Evolutionary conservation across 2,888 invertebrate genomes (phyloP).

Genomic region (Pseudoips prasinana): DNA sequence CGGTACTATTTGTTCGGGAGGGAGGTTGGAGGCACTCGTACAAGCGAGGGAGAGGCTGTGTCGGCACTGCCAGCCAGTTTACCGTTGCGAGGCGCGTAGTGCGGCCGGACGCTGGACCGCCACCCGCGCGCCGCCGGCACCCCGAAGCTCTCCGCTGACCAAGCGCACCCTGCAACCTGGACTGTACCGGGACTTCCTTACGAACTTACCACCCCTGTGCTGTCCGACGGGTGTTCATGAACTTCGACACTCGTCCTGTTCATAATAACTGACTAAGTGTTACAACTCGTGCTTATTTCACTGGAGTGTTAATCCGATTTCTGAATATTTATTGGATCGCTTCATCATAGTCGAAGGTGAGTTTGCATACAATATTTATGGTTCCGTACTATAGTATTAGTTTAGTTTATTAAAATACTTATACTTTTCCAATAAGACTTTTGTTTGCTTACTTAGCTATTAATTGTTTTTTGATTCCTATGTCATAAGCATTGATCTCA

Average conservation of each 20-base stretch:
- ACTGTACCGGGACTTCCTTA: conserved; percentile 43
- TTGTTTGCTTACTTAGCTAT: too few relatives aligned
- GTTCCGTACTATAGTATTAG: too few relatives aligned
- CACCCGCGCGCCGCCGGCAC: conserved; percentile 75
- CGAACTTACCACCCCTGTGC: conserved; percentile 47
- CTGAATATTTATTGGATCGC: conserved; percentile 75
- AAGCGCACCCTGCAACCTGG: conserved; percentile 40
- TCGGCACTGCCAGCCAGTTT: conserved; percentile 75
- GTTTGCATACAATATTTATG: conserved; percentile 24
- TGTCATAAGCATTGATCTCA: too few relatives aligned
- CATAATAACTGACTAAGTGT: conserved; percentile 69
- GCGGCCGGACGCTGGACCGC: conserved; percentile 77
- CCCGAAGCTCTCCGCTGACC: conserved; percentile 51
- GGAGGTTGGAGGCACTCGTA: conserved; percentile 79
- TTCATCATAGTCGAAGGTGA: conserved; percentile 62
- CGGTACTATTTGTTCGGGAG: conserved; percentile 81
- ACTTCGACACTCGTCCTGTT: conserved; percentile 52
- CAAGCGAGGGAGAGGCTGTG: conserved; percentile 77
- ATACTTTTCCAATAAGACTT: too few relatives aligned
- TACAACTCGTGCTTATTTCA: conserved; percentile 73
- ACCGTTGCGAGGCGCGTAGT: conserved; percentile 81
- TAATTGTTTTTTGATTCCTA: too few relatives aligned
- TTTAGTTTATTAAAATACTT: too few relatives aligned
- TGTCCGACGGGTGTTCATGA: conserved; percentile 46
- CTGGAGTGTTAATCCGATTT: conserved; percentile 75